Evolutionary conservation across 2,888 invertebrate genomes (phyloP), one percentile per base, ranked within the genome.

Genomic region (Masnerella sp.): DNA sequence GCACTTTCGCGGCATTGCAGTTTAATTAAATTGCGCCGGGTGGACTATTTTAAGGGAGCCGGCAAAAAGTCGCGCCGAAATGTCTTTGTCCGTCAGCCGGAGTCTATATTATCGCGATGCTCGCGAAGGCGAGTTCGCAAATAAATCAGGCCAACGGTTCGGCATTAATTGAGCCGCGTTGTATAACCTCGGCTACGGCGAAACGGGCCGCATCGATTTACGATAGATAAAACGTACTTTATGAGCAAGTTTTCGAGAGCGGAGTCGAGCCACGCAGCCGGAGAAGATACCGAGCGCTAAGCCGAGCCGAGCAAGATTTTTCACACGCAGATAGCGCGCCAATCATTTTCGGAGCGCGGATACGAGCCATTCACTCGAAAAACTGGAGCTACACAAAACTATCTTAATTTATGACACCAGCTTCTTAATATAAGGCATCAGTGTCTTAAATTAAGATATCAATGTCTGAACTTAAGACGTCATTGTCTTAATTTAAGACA

Each of bases 81-180:
- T 42, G 67, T 52, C 67, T 56, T 67, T 49, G 54, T 54, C 51
- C 45, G 17, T 54, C 64, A 65, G 42, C 20, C 42, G 14, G 30
- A 18, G 20, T 17, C 54, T 15, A 30, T 32, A 73, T 61, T 56
- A 73, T 73, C 67, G 61, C 67, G 65, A 68, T 67, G 64, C 34
- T 56, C 61, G 61, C 51, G 49, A 49, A n/a, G 47, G 40, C 18
- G 81, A 82, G 82, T 82, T 82, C 80, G 83, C 83, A 83, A 84
- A 86, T 86, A 86, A 86, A 86, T 86, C 86, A 86, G 84, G 78
- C 73, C 82, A 83, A 81, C 82, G 78, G 84, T 84, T 83, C 85
- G 86, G 85, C 87, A 86, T 86, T 86, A 86, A 87, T 86, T 87
- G 85, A 86, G 85, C 86, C 81, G 83, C 85, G 85, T 85, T 85